A percentile compares a stretch with the other conserved stretches of the same genome.
Evolutionary conservation across 2,113 vertebrate genomes (phyloP).

Genomic region (Progne subis): DNA sequence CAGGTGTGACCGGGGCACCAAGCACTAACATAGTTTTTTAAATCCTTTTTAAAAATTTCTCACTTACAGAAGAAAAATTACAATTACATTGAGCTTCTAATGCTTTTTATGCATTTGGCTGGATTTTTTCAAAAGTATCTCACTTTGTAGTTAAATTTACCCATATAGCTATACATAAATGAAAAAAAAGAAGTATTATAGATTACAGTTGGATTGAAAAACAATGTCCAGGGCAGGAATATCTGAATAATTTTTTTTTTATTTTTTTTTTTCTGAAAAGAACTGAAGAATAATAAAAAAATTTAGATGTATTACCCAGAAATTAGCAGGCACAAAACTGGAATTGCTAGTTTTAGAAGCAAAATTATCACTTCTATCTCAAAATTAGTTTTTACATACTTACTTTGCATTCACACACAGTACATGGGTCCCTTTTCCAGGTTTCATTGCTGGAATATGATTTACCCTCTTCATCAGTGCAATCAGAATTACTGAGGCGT

Average conservation of each 20-base stretch:
- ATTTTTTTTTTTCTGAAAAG: background rate
- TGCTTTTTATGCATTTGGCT: background rate
- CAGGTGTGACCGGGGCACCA: background rate
- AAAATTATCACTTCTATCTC: background rate
- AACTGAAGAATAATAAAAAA: background rate
- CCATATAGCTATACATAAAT: background rate
- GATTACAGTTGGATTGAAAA: background rate
- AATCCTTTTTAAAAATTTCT: background rate
- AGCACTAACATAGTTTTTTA: background rate
- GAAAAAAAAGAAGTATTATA: background rate
- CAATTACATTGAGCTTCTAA: background rate
- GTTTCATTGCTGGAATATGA: constrained; percentile 78
- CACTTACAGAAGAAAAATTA: background rate
- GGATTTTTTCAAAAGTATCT: background rate
- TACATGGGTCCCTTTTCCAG: constrained; percentile 89
- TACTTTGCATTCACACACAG: constrained; percentile 90
- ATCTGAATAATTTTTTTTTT: background rate
- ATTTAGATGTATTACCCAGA: background rate
- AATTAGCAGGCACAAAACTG: background rate
- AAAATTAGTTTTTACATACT: constrained; percentile 25
- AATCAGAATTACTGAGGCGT: constrained; percentile 87
- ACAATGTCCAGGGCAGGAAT: background rate
- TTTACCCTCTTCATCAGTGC: constrained; percentile 83
- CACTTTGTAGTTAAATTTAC: background rate
- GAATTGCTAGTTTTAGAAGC: background rate